Conservation (phyloP, 1,140 invertebrate species). For the Venustaconcha ellipsiformis region DNA sequence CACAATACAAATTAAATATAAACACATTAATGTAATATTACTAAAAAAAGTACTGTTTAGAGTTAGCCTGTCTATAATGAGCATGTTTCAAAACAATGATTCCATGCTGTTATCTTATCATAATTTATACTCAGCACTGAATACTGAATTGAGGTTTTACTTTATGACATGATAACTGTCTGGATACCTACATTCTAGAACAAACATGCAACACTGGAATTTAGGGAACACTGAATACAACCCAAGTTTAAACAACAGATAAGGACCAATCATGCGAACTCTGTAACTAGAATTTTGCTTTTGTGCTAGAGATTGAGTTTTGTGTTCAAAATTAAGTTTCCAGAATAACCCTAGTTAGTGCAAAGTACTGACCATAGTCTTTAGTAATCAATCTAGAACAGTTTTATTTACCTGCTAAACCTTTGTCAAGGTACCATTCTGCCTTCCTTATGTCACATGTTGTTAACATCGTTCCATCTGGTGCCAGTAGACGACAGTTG, state of each 20-base stretch:
- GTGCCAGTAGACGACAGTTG: conserved; percentile 83
- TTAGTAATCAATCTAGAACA: neutral
- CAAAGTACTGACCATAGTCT: neutral
- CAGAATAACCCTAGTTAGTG: neutral
- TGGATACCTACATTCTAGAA: too few relatives aligned
- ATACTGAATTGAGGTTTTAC: too few relatives aligned
- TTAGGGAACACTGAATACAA: neutral
- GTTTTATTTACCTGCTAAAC: conserved; percentile 71
- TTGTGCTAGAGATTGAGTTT: neutral
- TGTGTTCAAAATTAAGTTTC: neutral
- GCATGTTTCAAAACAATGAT: too few relatives aligned
- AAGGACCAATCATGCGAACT: too few relatives aligned
- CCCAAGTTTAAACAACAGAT: neutral
- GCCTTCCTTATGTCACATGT: conserved; percentile 87
- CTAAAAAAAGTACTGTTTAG: too few relatives aligned
- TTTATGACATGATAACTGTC: too few relatives aligned
- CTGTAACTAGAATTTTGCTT: neutral
- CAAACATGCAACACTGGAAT: neutral
- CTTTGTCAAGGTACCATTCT: conserved; percentile 81
- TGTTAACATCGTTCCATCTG: conserved; percentile 83
- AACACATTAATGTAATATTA: too few relatives aligned
- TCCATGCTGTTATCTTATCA: too few relatives aligned
- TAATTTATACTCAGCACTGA: too few relatives aligned
- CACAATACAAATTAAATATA: too few relatives aligned
- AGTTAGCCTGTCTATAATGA: too few relatives aligned